phyloP scores from a whole-genome alignment of 2,113 vertebrate species.

The Turdus rufiventris region DNA sequence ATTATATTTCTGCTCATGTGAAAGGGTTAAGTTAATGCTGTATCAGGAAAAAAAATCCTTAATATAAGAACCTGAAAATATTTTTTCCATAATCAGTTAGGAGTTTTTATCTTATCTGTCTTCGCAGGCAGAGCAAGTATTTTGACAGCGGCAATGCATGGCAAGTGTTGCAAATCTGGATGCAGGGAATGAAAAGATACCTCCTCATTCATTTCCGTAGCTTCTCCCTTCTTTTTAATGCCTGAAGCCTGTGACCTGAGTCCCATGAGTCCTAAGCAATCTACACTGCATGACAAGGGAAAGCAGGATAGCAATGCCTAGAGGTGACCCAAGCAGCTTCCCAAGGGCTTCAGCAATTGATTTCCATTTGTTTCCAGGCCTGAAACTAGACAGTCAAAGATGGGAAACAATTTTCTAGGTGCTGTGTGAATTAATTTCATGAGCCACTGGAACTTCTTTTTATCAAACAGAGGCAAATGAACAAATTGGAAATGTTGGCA shows the following conservation, averaged over 20 bases:
- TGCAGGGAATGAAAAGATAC: neutral
- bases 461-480: neutral
- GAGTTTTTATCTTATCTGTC: neutral
- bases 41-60: neutral
- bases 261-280: neutral
- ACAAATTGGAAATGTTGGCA: neutral
- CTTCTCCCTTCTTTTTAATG: neutral
- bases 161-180: neutral
- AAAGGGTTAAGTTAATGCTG: neutral
- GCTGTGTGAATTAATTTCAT: neutral
- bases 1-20: neutral
- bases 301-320: neutral
- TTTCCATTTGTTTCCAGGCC: neutral
- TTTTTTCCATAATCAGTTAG: neutral
- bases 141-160: neutral
- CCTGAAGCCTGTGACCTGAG: neutral
- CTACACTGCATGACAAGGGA: rapidly evolving
- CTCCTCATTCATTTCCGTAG: neutral
- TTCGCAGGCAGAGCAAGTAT: neutral
- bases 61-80: neutral
- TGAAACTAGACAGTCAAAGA: neutral
- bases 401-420: neutral
- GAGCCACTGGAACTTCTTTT: neutral
- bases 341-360: neutral
- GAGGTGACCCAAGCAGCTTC: neutral